Evolutionary conservation across 2,113 vertebrate genomes (phyloP), one percentile per base, ranked within the genome.

Genomic region (Chaenogobius annularis): DNA sequence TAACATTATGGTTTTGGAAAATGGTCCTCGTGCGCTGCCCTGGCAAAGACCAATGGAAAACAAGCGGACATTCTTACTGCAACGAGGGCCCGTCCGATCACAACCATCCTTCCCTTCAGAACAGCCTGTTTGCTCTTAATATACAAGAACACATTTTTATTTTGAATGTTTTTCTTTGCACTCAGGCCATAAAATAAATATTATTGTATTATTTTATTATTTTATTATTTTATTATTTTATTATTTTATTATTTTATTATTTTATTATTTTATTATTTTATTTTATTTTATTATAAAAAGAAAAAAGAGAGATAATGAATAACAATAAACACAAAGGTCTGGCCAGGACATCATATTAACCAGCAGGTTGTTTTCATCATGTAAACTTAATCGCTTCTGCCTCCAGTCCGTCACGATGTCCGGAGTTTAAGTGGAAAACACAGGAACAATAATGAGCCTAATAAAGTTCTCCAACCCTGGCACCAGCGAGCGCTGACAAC

Each of bases 341-440:
- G 63, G 10, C 26, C 31, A 75, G 74, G 66, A 80, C 65, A 64
- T 54, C 47, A 66, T 14, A 52, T 83, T 70, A 85, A 81, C 43
- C 67, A 35, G 79, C 62, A 70, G 74, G 70, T 70, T 75, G 78
- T 86, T 88, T 81, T 77, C 79, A 73, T 74, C 75, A 72, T 77
- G 72, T 81, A 79, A 82, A 87, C 87, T 46, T 79, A 79, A 86
- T 81, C 80, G 74, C 70, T 80, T 68, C 11, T 63, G 20, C 74
- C 3, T 59, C 69, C 66, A 58, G 23, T 64, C 66, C 67, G 69
- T 26, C 70, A 26, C 37, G 19, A 69, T 62, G 70, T 66, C 68
- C 15, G 14, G 44, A 2, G 17, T 64, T 23, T 70, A 70, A 55
- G 35, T 77, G 70, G 62, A 67, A 44, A 71, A 20, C 80, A 73